Percentiles rank a stretch among this genome's conserved stretches.
phyloP scores from a whole-genome alignment of 2,888 invertebrate genomes.

The Notodonta dromedarius region DNA sequence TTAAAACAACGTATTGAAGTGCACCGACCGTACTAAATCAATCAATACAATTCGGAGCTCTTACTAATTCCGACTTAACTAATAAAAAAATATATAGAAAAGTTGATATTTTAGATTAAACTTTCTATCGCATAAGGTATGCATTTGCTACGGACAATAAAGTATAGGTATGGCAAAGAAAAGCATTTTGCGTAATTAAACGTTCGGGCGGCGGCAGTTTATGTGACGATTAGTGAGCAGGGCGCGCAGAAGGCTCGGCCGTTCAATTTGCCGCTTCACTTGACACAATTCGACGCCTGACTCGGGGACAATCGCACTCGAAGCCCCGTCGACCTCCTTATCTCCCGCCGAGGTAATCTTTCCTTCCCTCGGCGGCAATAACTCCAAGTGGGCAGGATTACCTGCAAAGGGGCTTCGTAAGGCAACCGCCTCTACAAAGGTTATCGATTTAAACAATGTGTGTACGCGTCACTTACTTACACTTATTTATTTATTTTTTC shows the following conservation, averaged over 20 bases:
- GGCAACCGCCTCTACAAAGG: slow-evolving; percentile 78
- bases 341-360: slow-evolving; percentile 84
- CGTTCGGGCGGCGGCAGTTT: slow-evolving; percentile 76
- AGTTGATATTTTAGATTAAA: not conserved
- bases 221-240: slow-evolving; percentile 81
- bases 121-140: not conserved
- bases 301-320: slow-evolving; percentile 84
- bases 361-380: slow-evolving; percentile 84
- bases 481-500: slow-evolving; percentile 63
- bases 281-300: slow-evolving; percentile 85
- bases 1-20: no score
- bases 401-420: slow-evolving; percentile 81
- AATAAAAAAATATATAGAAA: no score
- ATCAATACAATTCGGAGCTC: no score
- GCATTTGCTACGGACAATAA: slow-evolving; percentile 28
- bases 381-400: slow-evolving; percentile 84
- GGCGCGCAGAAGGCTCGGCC: slow-evolving; percentile 81
- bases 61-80: no score
- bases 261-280: slow-evolving; percentile 85
- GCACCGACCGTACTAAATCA: no score
- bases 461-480: slow-evolving; percentile 64
- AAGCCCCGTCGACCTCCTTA: slow-evolving; percentile 84
- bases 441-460: slow-evolving; percentile 81
- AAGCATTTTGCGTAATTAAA: slow-evolving; percentile 77
- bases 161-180: slow-evolving; percentile 51